phyloP scores from a whole-genome alignment of 2,113 vertebrate genomes.

The Varanus komodoensis region DNA sequence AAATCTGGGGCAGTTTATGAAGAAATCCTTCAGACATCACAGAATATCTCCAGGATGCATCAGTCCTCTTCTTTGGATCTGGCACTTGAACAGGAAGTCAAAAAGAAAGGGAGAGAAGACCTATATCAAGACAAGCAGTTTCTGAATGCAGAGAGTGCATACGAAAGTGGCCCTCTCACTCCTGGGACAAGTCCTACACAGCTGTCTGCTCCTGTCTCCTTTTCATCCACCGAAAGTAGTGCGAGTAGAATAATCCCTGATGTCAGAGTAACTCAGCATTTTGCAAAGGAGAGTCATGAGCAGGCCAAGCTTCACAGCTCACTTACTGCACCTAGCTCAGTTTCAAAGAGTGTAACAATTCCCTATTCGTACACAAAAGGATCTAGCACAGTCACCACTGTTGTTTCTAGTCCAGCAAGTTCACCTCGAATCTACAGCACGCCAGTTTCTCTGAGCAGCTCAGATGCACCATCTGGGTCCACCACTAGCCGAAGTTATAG shows the following conservation, averaged over 20 bases:
- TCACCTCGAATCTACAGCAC: slow-evolving; percentile 60
- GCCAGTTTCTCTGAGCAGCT: slow-evolving; percentile 28
- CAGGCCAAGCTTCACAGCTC: slow-evolving; percentile 84
- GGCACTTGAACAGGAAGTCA: slow-evolving; percentile 71
- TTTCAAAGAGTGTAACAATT: slow-evolving; percentile 65
- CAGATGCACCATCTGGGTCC: slow-evolving; percentile 48
- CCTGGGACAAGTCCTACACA: slow-evolving; percentile 97
- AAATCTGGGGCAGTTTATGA: slow-evolving; percentile 87
- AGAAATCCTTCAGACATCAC: slow-evolving; percentile 89
- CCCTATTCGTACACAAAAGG: slow-evolving; percentile 72
- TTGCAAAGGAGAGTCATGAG: slow-evolving; percentile 90
- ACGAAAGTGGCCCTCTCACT: slow-evolving; percentile 81
- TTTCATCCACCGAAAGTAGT: slow-evolving; percentile 74
- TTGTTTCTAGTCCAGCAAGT: slow-evolving; percentile 39
- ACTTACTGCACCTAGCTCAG: slow-evolving; percentile 77
- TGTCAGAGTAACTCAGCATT: slow-evolving; percentile 90
- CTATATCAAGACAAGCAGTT: slow-evolving; percentile 84
- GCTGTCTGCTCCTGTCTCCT: slow-evolving; percentile 88
- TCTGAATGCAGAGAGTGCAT: slow-evolving; percentile 85
- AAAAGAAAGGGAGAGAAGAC: slow-evolving; percentile 65
- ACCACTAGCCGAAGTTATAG: slow-evolving; percentile 75
- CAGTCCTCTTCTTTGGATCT: slow-evolving; percentile 80
- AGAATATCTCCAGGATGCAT: slow-evolving; percentile 81
- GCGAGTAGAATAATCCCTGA: slow-evolving; percentile 83
- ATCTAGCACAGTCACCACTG: slow-evolving; percentile 68